Evolutionary conservation across 1,140 invertebrate genomes (phyloP), one percentile per base, ranked within the genome.

Genomic region (Pseudachorutes palmiensis): DNA sequence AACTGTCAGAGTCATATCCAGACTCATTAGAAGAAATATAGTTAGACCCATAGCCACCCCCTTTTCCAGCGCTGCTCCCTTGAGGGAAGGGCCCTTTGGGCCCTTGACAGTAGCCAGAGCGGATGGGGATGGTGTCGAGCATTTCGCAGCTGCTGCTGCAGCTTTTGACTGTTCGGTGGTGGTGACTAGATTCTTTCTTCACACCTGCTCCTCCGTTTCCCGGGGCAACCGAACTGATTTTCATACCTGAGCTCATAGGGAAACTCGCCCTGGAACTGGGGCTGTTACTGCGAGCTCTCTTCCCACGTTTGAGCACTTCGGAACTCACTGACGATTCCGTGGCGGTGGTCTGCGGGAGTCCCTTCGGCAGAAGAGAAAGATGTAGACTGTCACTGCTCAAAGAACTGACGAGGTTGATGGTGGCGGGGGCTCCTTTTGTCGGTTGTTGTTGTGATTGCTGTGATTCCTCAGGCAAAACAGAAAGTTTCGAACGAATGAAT

Each of bases 401-500:
- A 48, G 45, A 59, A 41, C 30, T 63, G 22, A 69, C 64, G 30
- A 64, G 31, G 29, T n/a, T 64, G 62, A 5, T 49, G 45, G 32
- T 62, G 41, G 60, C 28, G 29, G 22, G n/a, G 31, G 26, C 63
- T 67, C 63, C 28, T 67, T 30, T 51, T 51, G 48, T 9, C 26
- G 65, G n/a, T 24, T 48, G 36, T 62, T 67, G 65, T n/a, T 49
- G 28, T 29, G 49, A 62, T 33, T 67, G 67, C 3, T 67, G 67
- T 3, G 57, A 24, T 30, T 76, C 75, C 66, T 76, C 75, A 33
- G 74, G 75, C 58, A 76, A 68, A n/a, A 73, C 71, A 26, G 71
- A 69, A 1, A 76, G 62, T 57, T 76, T 75, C 5, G 76, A 77
- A 9, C 77, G 71, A 12, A 78, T 70, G 67, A 77, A 78, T 0